Evolutionary conservation across 2,888 invertebrate genomes (phyloP), one percentile per base, ranked within the genome.

Genomic region (Pristionchus exspectatus): DNA sequence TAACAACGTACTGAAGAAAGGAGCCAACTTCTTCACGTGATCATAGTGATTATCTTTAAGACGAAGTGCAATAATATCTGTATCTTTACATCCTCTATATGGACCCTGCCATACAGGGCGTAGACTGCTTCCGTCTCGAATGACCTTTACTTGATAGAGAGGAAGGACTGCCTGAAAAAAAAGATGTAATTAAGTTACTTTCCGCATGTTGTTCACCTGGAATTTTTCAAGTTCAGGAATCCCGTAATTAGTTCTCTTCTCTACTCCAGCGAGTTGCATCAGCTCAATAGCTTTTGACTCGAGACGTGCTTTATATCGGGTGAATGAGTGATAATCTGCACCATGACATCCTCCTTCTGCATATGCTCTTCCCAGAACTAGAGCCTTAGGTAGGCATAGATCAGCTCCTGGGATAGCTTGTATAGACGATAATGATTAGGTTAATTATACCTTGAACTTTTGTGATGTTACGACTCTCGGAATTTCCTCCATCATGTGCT

Each of bases 21-120:
- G n/a, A 2, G 83, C 83, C 0, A 83, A 1, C n/a, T 54, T 24
- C 83, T 83, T 83, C 2, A 83, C 54, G 18, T 83, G 83, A 83
- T 83, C 83, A n/a, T 27, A 83, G 24, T 83, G 83, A 38, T n/a
- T 24, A 0, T 83, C 24, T 14, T 50, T 27, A 2, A 83, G 54
- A 83, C 83, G 83, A 5, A 83, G 83, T 16, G 83, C 50, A 18
- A 83, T 83, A 54, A 54, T 24, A n/a, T 83, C 21, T 27, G 27
- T 83, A 54, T 56, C 54, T 2, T 54, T 54, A 12, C 54, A 7
- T 1, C 83, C 83, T n/a, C 24, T 50, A n/a, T 83, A 83, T 7
- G n/a, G n/a, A 0, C 83, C 83, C 12, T 83, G 83, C 83, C 83
- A 83, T 2, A 83, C 54, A 10, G 27, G 24, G 0, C 33, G n/a